A percentile compares a stretch with the other conserved stretches of the same genome.
These are phyloP conservation scores for Acanthosoma haemorrhoidale DNA, from an alignment of 2,888 invertebrate genomes.

Conservation along the genomic window DNA sequence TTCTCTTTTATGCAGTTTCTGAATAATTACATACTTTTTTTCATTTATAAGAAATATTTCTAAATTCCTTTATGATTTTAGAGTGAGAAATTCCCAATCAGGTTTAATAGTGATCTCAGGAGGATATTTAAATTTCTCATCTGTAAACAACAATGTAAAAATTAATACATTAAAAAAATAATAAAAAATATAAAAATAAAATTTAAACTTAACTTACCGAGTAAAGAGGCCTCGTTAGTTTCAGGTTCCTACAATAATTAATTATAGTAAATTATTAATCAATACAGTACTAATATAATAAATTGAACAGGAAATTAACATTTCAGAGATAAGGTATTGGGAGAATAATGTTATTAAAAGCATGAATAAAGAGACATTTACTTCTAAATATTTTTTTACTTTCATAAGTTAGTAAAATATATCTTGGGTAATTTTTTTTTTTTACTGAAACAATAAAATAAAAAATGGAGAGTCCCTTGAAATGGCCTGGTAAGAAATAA, in stretches of 20 bases:
- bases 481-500: no score
- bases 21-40: no score
- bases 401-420: no score
- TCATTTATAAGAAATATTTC: neutral
- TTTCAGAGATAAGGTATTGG: neutral
- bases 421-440: no score
- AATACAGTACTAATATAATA: neutral
- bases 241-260: conserved; percentile 29
- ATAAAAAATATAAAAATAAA: neutral
- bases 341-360: no score
- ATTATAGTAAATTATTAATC: neutral
- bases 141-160: conserved; percentile 22
- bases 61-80: neutral
- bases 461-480: no score
- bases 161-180: neutral
- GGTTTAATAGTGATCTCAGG: conserved; percentile 29
- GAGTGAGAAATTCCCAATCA: conserved; percentile 30
- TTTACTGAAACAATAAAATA: no score
- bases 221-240: conserved; percentile 25
- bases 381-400: no score
- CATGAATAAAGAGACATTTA: no score
- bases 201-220: conserved; percentile 25
- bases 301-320: neutral
- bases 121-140: conserved; percentile 32
- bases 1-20: no score